Evolutionary conservation across 2,888 invertebrate species (phyloP).

Genomic region (Yponomeuta malinellus): DNA sequence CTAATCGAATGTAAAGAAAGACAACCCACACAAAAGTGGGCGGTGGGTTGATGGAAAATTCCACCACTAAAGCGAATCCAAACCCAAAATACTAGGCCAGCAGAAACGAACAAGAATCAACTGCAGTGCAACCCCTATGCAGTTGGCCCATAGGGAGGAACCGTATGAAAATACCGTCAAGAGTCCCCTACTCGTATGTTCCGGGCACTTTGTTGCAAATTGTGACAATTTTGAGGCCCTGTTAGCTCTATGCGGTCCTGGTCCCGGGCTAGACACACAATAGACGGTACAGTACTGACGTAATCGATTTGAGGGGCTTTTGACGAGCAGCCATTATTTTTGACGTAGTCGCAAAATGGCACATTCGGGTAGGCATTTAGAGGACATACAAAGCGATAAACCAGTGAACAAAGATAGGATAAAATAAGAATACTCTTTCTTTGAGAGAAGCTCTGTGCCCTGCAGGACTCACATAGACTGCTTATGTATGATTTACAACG

Average conservation of each 20-base stretch:
- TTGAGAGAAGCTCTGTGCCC: too few species aligned
- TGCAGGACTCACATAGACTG: too few species aligned
- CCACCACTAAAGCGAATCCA: not conserved
- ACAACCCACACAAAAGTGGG: too few species aligned
- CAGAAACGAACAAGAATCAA: constrained; percentile 38
- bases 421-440: too few species aligned
- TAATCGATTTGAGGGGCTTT: constrained; percentile 7
- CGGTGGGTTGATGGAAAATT: not conserved
- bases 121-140: constrained; percentile 27
- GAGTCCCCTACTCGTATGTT: constrained; percentile 35
- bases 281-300: constrained; percentile 17
- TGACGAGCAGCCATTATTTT: not conserved
- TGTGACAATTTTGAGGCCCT: constrained; percentile 35
- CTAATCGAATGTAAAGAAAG: too few species aligned
- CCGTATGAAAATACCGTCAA: constrained; percentile 30
- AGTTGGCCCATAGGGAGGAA: not conserved
- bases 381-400: not conserved
- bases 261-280: not conserved
- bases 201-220: constrained; percentile 55
- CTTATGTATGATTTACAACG: too few species aligned
- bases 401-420: not conserved
- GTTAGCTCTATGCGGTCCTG: constrained; percentile 12
- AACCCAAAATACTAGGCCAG: constrained; percentile 24
- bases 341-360: not conserved
- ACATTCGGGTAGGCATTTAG: not conserved